Conservation (phyloP, 2,113 vertebrate genomes). For the Urocynchramus pylzowi region DNA sequence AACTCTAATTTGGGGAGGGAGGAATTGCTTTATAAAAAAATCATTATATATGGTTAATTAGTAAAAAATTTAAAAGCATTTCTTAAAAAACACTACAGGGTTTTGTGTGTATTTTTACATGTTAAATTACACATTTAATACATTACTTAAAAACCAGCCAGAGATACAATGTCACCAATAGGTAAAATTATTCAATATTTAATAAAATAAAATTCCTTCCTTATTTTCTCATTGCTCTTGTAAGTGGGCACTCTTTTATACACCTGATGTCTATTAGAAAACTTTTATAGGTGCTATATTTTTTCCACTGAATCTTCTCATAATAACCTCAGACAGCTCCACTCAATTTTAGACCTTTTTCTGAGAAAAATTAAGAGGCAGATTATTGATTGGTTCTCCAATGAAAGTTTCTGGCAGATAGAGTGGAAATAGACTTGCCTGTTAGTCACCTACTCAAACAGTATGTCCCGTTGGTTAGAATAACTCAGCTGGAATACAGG, state of each 20-base stretch:
- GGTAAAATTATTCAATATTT: neutral
- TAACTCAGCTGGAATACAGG: neutral
- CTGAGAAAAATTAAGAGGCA: neutral
- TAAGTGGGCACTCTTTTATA: neutral
- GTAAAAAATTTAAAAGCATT: neutral
- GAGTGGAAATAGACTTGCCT: neutral
- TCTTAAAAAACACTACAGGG: neutral
- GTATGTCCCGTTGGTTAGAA: neutral
- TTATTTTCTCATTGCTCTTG: neutral
- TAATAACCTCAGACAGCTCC: neutral
- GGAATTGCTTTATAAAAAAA: neutral
- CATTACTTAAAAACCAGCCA: neutral
- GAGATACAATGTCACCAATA: neutral
- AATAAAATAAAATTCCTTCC: neutral
- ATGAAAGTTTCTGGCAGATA: neutral
- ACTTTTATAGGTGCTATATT: neutral
- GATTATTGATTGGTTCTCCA: neutral
- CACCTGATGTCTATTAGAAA: rapidly evolving
- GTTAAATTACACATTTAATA: neutral
- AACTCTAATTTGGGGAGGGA: neutral
- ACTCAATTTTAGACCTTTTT: neutral
- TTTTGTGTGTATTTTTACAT: neutral
- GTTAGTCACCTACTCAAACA: neutral
- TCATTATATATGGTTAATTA: neutral
- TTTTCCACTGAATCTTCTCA: neutral